A percentile compares a stretch with the other conserved stretches of the same genome.
Conservation (phyloP, 2,113 vertebrate genomes). For the Pavo muticus region DNA sequence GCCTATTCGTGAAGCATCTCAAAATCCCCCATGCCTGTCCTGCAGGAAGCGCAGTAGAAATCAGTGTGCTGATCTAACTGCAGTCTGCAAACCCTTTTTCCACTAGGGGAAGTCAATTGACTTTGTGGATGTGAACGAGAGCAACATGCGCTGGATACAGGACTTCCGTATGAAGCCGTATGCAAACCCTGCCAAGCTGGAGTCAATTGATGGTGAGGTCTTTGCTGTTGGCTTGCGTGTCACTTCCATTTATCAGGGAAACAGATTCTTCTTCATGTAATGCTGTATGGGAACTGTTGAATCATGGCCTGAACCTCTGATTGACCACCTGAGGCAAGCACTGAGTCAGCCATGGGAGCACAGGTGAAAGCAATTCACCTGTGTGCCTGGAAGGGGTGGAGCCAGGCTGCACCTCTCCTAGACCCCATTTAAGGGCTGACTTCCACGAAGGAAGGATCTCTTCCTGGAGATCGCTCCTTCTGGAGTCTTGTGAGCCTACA, state of each 20-base stretch:
- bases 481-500: no score
- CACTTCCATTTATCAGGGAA: accelerated
- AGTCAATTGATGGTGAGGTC: constrained; percentile 89
- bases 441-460: no score
- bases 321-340: no score
- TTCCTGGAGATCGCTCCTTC: no score
- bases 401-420: no score
- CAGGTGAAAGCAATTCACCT: no score
- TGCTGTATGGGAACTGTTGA: no score
- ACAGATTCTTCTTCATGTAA: neutral
- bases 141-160: constrained; percentile 91
- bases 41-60: accelerated
- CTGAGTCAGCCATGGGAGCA: no score
- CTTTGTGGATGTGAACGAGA: constrained; percentile 88
- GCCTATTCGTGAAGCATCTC: no score
- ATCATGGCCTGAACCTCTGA: no score
- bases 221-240: neutral
- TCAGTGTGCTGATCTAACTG: neutral
- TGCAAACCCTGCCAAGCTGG: constrained; percentile 91
- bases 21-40: accelerated
- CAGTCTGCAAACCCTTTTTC: accelerated
- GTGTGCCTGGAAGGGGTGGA: no score
- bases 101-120: constrained; percentile 91
- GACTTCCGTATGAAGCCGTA: constrained; percentile 93
- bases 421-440: no score